These are phyloP conservation scores for Periplaneta americana DNA, from an alignment of 1,140 invertebrate species.

Conservation along the genomic window DNA sequence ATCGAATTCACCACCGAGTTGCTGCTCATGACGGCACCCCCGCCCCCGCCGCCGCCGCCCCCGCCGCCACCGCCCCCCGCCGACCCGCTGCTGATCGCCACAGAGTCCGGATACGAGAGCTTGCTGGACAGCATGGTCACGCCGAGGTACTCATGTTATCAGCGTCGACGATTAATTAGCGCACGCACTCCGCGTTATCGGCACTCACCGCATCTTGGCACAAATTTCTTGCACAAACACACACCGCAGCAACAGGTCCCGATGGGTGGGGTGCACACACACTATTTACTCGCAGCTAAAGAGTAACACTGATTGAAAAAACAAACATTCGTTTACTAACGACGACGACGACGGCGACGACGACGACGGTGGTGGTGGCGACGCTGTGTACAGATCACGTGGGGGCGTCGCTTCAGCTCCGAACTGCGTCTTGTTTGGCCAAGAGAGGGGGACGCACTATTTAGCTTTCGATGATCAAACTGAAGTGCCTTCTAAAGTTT, in stretches of 20 bases:
- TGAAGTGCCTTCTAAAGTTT: conserved; percentile 30
- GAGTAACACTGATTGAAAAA: conserved; percentile 23
- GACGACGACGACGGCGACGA: not conserved
- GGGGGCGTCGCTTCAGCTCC: not conserved
- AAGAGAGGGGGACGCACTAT: conserved; percentile 28
- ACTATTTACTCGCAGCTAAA: not conserved
- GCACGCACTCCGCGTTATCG: not conserved
- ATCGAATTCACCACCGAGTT: conserved; percentile 26
- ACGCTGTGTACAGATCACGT: conserved; percentile 7
- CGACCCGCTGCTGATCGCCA: conserved; percentile 27
- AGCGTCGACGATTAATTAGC: not conserved
- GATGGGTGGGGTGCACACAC: not conserved
- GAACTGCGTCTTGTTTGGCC: conserved; percentile 19
- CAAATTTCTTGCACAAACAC: not conserved
- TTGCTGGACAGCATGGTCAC: conserved; percentile 42
- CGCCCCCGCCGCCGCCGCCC: conserved; percentile 2
- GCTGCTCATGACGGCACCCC: conserved; percentile 7
- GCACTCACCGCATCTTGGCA: not conserved
- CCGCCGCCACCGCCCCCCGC: not conserved
- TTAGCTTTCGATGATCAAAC: conserved; percentile 31
- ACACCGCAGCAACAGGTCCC: not conserved
- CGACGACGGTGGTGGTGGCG: not conserved
- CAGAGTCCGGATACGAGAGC: conserved; percentile 42
- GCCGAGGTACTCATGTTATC: not conserved
- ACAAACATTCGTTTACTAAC: conserved; percentile 22